Evolutionary conservation across 23 tunicate genomes (phyloP), one percentile per base, ranked within the genome.

Genomic region (Trididemnum clinides): DNA sequence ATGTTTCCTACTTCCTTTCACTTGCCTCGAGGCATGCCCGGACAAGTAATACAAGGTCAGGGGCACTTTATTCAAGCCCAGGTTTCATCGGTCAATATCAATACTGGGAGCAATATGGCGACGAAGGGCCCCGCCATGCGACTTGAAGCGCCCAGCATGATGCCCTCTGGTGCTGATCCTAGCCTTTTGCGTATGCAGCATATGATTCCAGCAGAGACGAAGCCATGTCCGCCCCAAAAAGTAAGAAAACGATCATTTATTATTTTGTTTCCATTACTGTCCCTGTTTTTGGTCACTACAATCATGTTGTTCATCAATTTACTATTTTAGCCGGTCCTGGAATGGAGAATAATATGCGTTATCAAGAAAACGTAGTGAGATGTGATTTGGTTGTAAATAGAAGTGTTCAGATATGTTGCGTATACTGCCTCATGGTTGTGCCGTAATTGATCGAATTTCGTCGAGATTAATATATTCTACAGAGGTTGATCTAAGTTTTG

Each of bases 51-150:
- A 7, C 78, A 64, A 22, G 0, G 33, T 32, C 58, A 50, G 64
- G 44, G 77, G 49, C 77, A 86, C 30, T 31, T 72, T 28, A 23
- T 82, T 31, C 64, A 66, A 3, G 90, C 83, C 51, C 90, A 86
- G 31, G 90, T 86, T 1, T 34, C 90, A 1, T 86, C 90, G 28
- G 90, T 86, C n/a, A 86, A 63, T 57, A 57, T 86, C 34, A 86
- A 86, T 29, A 44, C 80, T 29, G 90, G 90, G 3, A 32, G 83
- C 20, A 86, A 77, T 50, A 86, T 86, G 90, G 80, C 90, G 50
- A 69, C 84, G 0, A 82, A 86, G 38, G 84, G 84, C 37, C 72
- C 76, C 34, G 4, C 64, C 26, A 64, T 79, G 66, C 74, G 30
- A 21, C 73, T 10, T 21, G 89, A 62, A 27, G 54, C 82, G 34